These are phyloP conservation scores for Takifugu bimaculatus DNA, from an alignment of 2,113 vertebrate genomes.

Conservation along the genomic window DNA sequence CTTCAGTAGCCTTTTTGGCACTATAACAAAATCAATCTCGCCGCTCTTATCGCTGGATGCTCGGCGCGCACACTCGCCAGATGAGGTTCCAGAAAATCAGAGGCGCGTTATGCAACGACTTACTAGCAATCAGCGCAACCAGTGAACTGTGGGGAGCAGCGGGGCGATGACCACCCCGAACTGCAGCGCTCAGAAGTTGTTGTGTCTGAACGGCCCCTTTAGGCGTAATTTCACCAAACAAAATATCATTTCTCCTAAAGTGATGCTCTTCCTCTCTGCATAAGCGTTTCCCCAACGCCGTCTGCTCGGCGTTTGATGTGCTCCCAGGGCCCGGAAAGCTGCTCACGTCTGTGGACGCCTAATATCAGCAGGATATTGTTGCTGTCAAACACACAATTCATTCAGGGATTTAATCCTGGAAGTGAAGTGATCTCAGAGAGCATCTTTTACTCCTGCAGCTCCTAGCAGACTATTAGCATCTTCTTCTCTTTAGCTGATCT, in stretches of 20 bases:
- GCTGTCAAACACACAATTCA: neutral
- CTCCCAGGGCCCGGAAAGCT: neutral
- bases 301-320: slow-evolving; percentile 5
- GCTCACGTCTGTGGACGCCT: neutral
- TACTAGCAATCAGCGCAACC: neutral
- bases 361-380: neutral
- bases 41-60: neutral
- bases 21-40: slow-evolving; percentile 2
- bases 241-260: slow-evolving; percentile 2
- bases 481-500: too few relatives aligned
- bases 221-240: neutral
- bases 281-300: neutral
- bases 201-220: neutral
- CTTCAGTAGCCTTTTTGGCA: slow-evolving; percentile 6
- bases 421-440: too few relatives aligned
- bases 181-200: neutral
- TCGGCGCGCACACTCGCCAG: neutral
- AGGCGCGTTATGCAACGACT: neutral
- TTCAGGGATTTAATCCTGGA: neutral
- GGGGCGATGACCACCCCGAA: neutral
- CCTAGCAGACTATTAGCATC: too few relatives aligned
- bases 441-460: too few relatives aligned
- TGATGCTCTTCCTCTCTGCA: neutral
- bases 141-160: neutral
- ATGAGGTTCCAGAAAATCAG: neutral